These are phyloP conservation scores for Rhingia campestris DNA, from an alignment of 2,888 invertebrate species.

Conservation along the genomic window DNA sequence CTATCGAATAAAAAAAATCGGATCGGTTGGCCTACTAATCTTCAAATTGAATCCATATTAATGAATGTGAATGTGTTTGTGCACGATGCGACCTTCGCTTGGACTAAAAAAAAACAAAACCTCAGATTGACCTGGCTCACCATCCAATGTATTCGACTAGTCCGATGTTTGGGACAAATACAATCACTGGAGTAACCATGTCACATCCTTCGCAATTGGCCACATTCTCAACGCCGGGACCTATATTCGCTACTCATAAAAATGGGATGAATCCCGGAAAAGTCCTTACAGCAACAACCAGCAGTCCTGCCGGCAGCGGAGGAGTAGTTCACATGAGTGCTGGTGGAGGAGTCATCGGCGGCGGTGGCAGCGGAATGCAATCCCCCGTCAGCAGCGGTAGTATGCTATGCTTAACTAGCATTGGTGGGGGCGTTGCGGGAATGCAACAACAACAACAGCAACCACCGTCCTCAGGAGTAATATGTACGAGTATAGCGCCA, in stretches of 20 bases:
- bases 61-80: constrained; percentile 33
- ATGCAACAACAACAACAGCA: constrained; percentile 58
- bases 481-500: constrained; percentile 73
- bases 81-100: constrained; percentile 14
- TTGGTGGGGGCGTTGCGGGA: constrained; percentile 58
- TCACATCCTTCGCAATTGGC: constrained; percentile 83
- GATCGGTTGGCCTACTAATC: constrained; percentile 58
- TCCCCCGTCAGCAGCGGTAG: constrained; percentile 61
- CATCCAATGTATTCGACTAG: constrained; percentile 83
- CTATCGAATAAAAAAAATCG: constrained; percentile 24
- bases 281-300: constrained; percentile 77
- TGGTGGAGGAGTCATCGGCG: constrained; percentile 66
- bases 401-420: constrained; percentile 53
- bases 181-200: constrained; percentile 82
- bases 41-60: constrained; percentile 46
- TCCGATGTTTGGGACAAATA: constrained; percentile 82
- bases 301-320: constrained; percentile 68
- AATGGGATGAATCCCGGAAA: constrained; percentile 76
- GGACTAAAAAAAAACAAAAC: constrained; percentile 7
- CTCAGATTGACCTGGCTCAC: constrained; percentile 82
- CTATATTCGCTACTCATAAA: constrained; percentile 80
- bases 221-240: constrained; percentile 82
- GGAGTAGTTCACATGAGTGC: constrained; percentile 52
- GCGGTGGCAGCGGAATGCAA: constrained; percentile 75
- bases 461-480: constrained; percentile 63